A percentile compares a stretch with the other conserved stretches of the same genome.
These are phyloP conservation scores for Thinocorus orbignyianus DNA, from an alignment of 2,113 vertebrate genomes.

Conservation along the genomic window DNA sequence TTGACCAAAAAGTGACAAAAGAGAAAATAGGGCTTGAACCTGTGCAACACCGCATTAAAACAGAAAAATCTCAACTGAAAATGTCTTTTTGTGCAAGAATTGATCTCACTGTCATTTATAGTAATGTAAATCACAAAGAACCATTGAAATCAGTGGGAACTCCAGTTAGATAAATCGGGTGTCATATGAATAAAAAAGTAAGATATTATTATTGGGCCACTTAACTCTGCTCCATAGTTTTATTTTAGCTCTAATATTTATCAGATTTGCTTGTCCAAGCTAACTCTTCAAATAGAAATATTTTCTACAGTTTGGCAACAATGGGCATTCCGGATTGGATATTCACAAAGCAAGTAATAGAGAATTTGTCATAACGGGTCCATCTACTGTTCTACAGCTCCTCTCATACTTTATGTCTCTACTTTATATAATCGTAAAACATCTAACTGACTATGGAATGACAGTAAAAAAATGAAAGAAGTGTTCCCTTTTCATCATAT, in stretches of 20 bases:
- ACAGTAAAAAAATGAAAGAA: not conserved
- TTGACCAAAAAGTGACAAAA: conserved; percentile 31
- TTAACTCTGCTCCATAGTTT: not conserved
- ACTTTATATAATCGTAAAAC: conserved; percentile 6
- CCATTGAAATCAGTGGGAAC: not conserved
- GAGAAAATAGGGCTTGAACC: conserved; percentile 23
- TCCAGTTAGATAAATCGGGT: not conserved
- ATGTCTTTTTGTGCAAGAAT: not conserved
- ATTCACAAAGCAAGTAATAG: not conserved
- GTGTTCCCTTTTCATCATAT: not conserved
- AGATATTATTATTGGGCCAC: not conserved
- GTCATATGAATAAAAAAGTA: not conserved
- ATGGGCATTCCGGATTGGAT: not conserved
- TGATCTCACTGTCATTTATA: not conserved
- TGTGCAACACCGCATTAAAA: not conserved
- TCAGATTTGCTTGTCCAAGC: conserved; percentile 25
- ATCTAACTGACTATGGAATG: not conserved
- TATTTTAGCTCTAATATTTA: conserved; percentile 18
- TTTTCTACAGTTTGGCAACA: conserved; percentile 29
- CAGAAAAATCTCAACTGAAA: conserved; percentile 7
- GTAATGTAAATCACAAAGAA: not conserved
- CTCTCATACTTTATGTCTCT: conserved; percentile 7
- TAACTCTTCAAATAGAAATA: not conserved
- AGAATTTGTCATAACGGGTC: not conserved
- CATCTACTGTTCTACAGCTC: not conserved